These are phyloP conservation scores for Pangasianodon gigas DNA, from an alignment of 2,113 vertebrate genomes.

Conservation along the genomic window DNA sequence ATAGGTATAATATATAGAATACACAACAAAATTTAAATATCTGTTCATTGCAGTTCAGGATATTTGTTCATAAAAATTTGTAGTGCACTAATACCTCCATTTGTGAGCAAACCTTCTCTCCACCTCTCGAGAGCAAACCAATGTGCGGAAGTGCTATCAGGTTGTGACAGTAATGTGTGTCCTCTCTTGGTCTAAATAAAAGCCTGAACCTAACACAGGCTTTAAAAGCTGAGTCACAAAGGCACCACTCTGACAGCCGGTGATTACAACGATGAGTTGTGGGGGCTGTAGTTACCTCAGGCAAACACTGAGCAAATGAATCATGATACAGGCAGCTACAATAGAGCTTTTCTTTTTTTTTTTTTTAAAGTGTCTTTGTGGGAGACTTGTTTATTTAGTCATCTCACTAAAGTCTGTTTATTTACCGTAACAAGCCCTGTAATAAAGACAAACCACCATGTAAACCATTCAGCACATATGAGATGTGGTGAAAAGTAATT, in stretches of 20 bases:
- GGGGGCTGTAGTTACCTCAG: slow-evolving; percentile 26
- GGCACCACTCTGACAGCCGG: slow-evolving; percentile 45
- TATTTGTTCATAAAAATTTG: neutral
- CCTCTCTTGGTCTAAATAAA: neutral
- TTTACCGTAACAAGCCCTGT: slow-evolving; percentile 3
- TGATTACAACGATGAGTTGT: slow-evolving; percentile 41
- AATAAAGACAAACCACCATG: slow-evolving; percentile 3
- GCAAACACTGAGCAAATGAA: slow-evolving; percentile 32
- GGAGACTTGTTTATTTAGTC: slow-evolving; percentile 1
- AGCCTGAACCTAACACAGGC: slow-evolving; percentile 39
- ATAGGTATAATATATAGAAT: neutral
- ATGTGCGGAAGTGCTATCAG: neutral
- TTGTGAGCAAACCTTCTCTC: neutral
- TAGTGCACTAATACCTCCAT: neutral
- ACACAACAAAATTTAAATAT: neutral
- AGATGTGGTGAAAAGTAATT: neutral
- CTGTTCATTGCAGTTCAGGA: neutral
- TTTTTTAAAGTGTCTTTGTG: slow-evolving; percentile 16
- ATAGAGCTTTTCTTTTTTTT: slow-evolving; percentile 30
- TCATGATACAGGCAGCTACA: neutral
- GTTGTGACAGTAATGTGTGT: neutral
- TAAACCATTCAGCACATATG: slow-evolving; percentile 1
- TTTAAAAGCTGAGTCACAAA: slow-evolving; percentile 52
- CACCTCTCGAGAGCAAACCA: neutral
- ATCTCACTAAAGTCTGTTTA: slow-evolving; percentile 16